A percentile compares a stretch with the other conserved stretches of the same genome.
Conservation (phyloP, 2,888 invertebrate species). For the Drosophila siamana region DNA sequence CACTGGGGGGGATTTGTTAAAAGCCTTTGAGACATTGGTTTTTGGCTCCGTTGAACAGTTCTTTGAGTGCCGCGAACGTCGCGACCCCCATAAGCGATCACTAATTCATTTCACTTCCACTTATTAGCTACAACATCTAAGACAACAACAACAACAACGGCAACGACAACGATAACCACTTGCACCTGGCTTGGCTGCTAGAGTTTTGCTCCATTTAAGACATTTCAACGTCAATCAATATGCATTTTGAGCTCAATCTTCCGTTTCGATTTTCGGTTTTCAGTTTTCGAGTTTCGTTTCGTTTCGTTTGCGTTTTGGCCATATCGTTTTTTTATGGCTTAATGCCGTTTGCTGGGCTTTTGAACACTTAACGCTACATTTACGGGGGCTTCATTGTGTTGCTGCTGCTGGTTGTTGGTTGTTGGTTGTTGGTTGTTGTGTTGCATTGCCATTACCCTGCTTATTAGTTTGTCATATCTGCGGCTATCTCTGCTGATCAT, state of each 20-base stretch:
- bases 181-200: slow-evolving; percentile 72
- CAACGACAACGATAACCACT: slow-evolving; percentile 46
- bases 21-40: slow-evolving; percentile 61
- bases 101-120: slow-evolving; percentile 83
- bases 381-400: slow-evolving; percentile 47
- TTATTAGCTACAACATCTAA: slow-evolving; percentile 70
- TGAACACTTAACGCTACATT: slow-evolving; percentile 82
- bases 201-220: slow-evolving; percentile 74
- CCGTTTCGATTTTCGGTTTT: slow-evolving; percentile 38
- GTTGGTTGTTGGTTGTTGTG: not conserved
- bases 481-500: slow-evolving; percentile 44
- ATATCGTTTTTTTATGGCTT: slow-evolving; percentile 78
- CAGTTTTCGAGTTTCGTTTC: slow-evolving; percentile 32
- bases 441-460: slow-evolving; percentile 58
- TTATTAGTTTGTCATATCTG: slow-evolving; percentile 68
- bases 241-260: slow-evolving; percentile 81
- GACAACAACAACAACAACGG: slow-evolving; percentile 19
- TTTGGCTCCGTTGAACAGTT: no score
- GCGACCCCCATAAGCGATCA: slow-evolving; percentile 81
- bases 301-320: slow-evolving; percentile 45
- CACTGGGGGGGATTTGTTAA: slow-evolving; percentile 46
- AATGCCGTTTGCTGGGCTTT: slow-evolving; percentile 77
- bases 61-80: slow-evolving; percentile 68
- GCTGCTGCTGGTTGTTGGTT: slow-evolving; percentile 15
- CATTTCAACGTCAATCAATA: slow-evolving; percentile 82